Base-by-base conservation (phyloP, 2,113 vertebrate genomes). In the Aspiorhynchus laticeps region DNA sequence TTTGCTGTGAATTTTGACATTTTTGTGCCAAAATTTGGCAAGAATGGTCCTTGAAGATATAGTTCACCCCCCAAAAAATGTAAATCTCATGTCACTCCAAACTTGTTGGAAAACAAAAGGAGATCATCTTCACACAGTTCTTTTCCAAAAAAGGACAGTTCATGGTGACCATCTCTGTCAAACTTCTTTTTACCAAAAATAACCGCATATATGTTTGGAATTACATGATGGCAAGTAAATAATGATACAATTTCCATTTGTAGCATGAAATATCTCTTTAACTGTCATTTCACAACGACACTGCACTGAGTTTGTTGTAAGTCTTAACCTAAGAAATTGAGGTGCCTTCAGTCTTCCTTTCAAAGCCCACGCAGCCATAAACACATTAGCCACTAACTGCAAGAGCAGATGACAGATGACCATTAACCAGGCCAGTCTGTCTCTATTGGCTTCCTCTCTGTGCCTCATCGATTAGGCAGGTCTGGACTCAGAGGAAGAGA, bases 381-480 rank as follows among this genome's bases (percentile, higher is more conserved):
- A 92, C 93, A 92, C 84, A 85, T 94, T 90, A 83, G 91, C 92
- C 91, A 93, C 91, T 91, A 91, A 91, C 92, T 90, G 91, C 81
- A 87, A 78, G 63, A 91, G 90, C 89, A 90, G 90, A 93, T 93
- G 90, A 91, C 91, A 94, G 90, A 94, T 92, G 91, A 90, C 88
- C 90, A 92, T 93, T 92, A 88, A 92, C 88, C 87, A 88, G 90
- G 91, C 80, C 79, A 91, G 83, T 76, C 90, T 93, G 91, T 86
- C 91, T 92, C 92, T 91, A 89, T 93, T 93, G 90, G 90, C 87
- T 81, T 86, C 76, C 80, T 93, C 92, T 93, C 88, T 89, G 87
- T 89, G 86, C 80, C 67, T 90, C 94, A 96, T 95, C 93, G 93
- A 95, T 95, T 92, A 86, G 90, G 85, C 89, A 84, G 51, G 91